A percentile compares a stretch with the other conserved stretches of the same genome.
These are phyloP conservation scores for Tetanocera ferruginea DNA, from an alignment of 2,888 invertebrate species.

Conservation along the genomic window DNA sequence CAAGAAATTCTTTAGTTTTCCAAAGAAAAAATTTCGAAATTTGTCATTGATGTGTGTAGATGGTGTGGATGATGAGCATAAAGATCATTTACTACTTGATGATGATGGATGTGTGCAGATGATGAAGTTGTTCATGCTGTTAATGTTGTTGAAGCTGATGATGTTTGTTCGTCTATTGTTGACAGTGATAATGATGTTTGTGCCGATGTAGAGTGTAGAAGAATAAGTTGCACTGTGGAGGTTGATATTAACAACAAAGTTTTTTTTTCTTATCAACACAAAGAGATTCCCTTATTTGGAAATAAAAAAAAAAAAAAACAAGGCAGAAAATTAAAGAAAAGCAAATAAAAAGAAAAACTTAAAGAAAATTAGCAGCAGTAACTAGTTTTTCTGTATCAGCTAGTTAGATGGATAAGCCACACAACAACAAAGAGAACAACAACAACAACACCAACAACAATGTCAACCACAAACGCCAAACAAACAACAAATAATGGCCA, in stretches of 20 bases:
- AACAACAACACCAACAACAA: not conserved
- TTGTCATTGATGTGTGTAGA: not conserved
- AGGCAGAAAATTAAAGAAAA: not conserved
- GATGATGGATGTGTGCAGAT: too few relatives aligned
- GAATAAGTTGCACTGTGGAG: not conserved
- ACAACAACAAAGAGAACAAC: not conserved
- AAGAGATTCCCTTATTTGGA: slow-evolving; percentile 12
- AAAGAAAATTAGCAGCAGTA: not conserved
- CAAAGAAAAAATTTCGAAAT: slow-evolving; percentile 41
- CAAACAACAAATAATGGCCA: not conserved
- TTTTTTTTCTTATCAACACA: not conserved
- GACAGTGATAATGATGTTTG: too few relatives aligned
- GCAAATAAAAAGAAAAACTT: not conserved
- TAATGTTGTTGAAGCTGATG: too few relatives aligned
- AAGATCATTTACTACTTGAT: too few relatives aligned
- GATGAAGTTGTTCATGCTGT: too few relatives aligned
- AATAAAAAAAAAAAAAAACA: not conserved
- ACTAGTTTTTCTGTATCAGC: not conserved
- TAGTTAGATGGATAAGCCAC: not conserved
- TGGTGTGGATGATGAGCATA: too few relatives aligned
- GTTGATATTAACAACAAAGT: too few relatives aligned
- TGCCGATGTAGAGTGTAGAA: not conserved
- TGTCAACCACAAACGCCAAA: not conserved
- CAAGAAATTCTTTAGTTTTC: slow-evolving; percentile 59
- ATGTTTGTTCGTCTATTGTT: too few relatives aligned